These are phyloP conservation scores for Glossophaga mutica DNA, from an alignment of 2,797 vertebrate genomes.

Conservation along the genomic window DNA sequence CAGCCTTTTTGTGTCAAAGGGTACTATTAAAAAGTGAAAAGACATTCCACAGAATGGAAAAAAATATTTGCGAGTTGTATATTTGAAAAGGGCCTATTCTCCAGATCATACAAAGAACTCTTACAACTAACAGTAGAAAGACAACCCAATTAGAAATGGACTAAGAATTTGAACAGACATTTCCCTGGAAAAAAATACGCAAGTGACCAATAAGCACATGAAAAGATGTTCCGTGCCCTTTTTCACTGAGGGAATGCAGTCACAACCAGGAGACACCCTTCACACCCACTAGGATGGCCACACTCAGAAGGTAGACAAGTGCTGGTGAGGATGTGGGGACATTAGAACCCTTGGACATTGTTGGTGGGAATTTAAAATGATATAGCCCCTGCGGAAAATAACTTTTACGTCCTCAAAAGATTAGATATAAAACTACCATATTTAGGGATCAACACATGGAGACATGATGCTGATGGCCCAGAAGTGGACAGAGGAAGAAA, in stretches of 20 bases:
- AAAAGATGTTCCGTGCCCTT: not conserved
- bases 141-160: not conserved
- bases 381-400: not conserved
- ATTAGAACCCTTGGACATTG: not conserved
- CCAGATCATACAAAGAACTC: not conserved
- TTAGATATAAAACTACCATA: not conserved
- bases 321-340: not conserved
- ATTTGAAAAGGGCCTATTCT: not conserved
- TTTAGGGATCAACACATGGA: not conserved
- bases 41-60: not conserved
- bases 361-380: not conserved
- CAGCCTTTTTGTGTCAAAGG: not conserved
- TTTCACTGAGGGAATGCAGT: not conserved
- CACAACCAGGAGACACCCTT: not conserved
- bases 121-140: not conserved
- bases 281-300: not conserved
- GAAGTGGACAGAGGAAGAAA: not conserved
- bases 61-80: not conserved
- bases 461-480: no score
- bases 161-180: not conserved
- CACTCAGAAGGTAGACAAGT: not conserved
- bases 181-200: not conserved
- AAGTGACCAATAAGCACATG: not conserved
- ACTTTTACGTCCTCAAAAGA: not conserved
- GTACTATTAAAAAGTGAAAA: not conserved